These are phyloP conservation scores for Lepeophtheirus nordmannii DNA, from an alignment of 2,888 invertebrate genomes.

Conservation along the genomic window DNA sequence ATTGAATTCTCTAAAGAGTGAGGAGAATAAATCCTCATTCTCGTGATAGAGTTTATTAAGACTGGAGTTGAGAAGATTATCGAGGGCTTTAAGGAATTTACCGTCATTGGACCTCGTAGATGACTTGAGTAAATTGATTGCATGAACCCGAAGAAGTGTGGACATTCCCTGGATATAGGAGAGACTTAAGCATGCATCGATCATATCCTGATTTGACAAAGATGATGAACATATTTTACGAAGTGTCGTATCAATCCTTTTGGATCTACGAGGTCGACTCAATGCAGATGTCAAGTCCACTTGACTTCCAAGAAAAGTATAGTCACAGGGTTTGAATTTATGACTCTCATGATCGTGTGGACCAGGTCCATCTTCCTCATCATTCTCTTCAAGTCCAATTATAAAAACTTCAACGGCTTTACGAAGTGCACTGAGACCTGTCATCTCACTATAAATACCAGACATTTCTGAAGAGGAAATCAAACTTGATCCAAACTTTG, in stretches of 20 bases:
- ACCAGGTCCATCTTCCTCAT: not conserved
- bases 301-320: not conserved
- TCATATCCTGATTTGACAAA: not conserved
- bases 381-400: not conserved
- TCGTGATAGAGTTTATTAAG: not conserved
- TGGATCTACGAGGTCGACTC: not conserved
- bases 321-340: conserved; percentile 1
- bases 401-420: not conserved
- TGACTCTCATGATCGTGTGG: not conserved
- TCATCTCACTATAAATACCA: not conserved
- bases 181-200: not conserved
- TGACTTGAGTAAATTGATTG: not conserved
- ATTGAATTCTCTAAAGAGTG: not conserved
- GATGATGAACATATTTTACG: not conserved
- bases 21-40: not conserved
- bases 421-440: conserved; percentile 3
- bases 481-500: not conserved
- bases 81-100: not conserved
- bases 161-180: conserved; percentile 1
- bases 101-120: not conserved
- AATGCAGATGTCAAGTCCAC: not conserved
- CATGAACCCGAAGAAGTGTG: not conserved
- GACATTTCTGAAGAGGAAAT: conserved; percentile 1
- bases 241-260: not conserved
- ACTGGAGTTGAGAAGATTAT: not conserved